A percentile compares a stretch with the other conserved stretches of the same genome.
Conservation (phyloP, 1,140 invertebrate genomes). For the Artemia franciscana region DNA sequence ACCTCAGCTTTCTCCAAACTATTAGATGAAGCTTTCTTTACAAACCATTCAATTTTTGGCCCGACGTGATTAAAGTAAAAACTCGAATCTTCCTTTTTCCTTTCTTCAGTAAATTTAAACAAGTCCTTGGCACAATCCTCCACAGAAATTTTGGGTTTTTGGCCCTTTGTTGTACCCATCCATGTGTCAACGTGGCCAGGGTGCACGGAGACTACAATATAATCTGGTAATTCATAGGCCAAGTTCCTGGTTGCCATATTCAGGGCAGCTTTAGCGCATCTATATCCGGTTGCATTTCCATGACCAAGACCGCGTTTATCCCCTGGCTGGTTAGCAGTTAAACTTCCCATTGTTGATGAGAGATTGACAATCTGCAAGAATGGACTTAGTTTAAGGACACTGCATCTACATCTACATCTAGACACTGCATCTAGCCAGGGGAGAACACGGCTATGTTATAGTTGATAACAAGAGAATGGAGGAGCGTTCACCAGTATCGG, state of each 20-base stretch:
- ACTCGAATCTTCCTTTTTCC: not conserved
- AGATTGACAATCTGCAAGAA: constrained; percentile 6
- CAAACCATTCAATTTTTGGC: not conserved
- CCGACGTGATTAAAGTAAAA: not conserved
- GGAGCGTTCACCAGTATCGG: no score
- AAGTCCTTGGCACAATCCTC: not conserved
- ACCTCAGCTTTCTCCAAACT: no score
- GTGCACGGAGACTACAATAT: constrained; percentile 6
- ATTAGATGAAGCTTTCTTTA: no score
- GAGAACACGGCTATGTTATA: no score
- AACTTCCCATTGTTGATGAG: constrained; percentile 7
- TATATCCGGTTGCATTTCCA: constrained; percentile 7
- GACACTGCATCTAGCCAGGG: no score
- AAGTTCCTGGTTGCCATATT: constrained; percentile 8
- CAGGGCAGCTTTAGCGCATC: constrained; percentile 7
- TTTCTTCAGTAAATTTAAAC: not conserved
- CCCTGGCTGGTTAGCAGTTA: constrained; percentile 3
- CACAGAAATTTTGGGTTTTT: not conserved
- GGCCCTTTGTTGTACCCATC: constrained; percentile 2
- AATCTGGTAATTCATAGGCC: constrained; percentile 8
- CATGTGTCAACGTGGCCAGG: constrained; percentile 6
- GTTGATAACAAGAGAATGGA: no score
- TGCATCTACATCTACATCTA: no score
- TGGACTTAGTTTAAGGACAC: no score
- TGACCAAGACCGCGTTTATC: not conserved